Percentiles rank a stretch among this genome's conserved stretches.
These are phyloP conservation scores for Molanna angustata DNA, from an alignment of 2,888 invertebrate species.

Conservation along the genomic window DNA sequence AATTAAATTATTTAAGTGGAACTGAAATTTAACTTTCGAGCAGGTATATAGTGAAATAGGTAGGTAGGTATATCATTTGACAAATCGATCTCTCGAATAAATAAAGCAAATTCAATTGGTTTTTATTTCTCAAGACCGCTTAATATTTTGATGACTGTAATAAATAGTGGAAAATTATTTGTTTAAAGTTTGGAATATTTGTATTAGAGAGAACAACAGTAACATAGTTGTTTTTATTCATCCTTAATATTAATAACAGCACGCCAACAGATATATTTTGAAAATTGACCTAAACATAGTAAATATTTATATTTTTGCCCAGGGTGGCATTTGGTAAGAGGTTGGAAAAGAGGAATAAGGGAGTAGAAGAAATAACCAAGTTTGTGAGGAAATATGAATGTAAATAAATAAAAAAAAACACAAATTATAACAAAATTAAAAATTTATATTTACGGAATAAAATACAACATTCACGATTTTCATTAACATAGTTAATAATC, in stretches of 20 bases:
- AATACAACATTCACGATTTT: slow-evolving; percentile 29
- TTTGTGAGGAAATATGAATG: not conserved
- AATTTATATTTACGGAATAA: slow-evolving; percentile 34
- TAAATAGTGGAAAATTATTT: too few species aligned
- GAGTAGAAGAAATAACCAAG: slow-evolving; percentile 2
- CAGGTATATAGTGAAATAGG: too few species aligned
- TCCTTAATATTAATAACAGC: slow-evolving; percentile 20
- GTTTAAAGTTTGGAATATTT: too few species aligned
- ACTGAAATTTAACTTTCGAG: too few species aligned
- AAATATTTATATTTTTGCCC: not conserved
- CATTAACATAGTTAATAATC: slow-evolving; percentile 15
- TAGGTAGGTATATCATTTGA: too few species aligned
- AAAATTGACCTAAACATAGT: slow-evolving; percentile 4
- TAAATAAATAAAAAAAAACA: slow-evolving; percentile 20
- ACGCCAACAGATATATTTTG: slow-evolving; percentile 14
- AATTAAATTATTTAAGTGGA: too few species aligned
- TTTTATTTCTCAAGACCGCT: too few species aligned
- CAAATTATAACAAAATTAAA: slow-evolving; percentile 32
- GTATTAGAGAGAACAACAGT: too few species aligned
- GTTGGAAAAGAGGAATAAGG: not conserved
- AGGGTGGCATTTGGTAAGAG: not conserved
- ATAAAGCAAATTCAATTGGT: too few species aligned
- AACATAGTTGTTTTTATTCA: too few species aligned
- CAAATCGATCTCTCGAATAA: too few species aligned
- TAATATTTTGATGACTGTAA: too few species aligned